Conservation (phyloP, 2,888 invertebrate genomes). For the Drosophila paranaensis region DNA sequence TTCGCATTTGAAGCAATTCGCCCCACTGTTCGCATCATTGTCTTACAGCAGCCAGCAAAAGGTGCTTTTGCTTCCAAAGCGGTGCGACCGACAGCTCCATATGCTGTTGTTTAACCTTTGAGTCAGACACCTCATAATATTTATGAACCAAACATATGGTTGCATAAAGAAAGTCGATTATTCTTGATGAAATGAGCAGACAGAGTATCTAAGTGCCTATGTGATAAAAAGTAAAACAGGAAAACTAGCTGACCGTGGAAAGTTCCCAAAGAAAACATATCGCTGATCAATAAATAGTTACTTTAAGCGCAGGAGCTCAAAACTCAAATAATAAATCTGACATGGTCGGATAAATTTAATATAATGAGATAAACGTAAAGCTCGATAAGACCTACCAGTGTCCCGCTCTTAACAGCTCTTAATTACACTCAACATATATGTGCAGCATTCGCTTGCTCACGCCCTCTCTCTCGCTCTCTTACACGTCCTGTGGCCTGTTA, state of each 20-base stretch:
- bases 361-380: background rate
- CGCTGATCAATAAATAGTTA: background rate
- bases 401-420: background rate
- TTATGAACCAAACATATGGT: background rate
- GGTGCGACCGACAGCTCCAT: constrained; percentile 15
- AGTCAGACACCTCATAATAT: background rate
- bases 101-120: constrained; percentile 20
- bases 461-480: no score
- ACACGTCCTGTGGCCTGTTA: constrained; percentile 8
- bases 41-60: background rate
- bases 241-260: background rate
- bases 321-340: background rate
- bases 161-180: background rate
- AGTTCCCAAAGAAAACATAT: no score
- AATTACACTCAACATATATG: background rate
- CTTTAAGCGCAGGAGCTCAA: background rate
- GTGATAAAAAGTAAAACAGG: background rate
- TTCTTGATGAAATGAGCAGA: background rate
- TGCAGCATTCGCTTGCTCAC: background rate
- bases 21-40: constrained; percentile 3
- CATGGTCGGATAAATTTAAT: background rate
- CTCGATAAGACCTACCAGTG: background rate
- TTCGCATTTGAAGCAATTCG: background rate
- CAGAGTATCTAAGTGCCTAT: background rate
- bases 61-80: background rate